These are phyloP conservation scores for Caradrina clavipalpis DNA, from an alignment of 2,888 invertebrate genomes.

Conservation along the genomic window DNA sequence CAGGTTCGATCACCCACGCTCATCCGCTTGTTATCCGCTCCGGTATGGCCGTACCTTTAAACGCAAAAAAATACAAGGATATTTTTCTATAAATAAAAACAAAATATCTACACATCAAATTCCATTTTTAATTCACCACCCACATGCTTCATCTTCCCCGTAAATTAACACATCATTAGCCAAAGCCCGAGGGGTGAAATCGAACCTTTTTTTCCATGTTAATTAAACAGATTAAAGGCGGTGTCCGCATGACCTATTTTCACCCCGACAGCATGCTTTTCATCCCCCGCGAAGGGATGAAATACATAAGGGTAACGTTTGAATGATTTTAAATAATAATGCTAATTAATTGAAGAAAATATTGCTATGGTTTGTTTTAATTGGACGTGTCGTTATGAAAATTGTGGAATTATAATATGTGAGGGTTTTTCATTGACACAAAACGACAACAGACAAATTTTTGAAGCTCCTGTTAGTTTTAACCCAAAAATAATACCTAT, in stretches of 20 bases:
- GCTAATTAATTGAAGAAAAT: slow-evolving; percentile 86
- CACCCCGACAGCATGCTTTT: slow-evolving; percentile 79
- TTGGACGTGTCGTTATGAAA: slow-evolving; percentile 70
- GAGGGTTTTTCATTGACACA: neutral
- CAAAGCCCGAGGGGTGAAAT: slow-evolving; percentile 77
- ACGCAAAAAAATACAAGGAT: neutral
- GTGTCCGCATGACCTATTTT: slow-evolving; percentile 87
- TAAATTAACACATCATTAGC: slow-evolving; percentile 87
- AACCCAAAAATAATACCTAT: no score
- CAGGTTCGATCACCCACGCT: no score
- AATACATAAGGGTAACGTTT: slow-evolving; percentile 68
- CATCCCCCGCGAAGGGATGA: slow-evolving; percentile 65
- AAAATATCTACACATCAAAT: slow-evolving; percentile 9
- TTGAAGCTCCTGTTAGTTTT: no score
- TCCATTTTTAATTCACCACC: slow-evolving; percentile 38
- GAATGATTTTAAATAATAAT: slow-evolving; percentile 86
- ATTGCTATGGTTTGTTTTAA: slow-evolving; percentile 76
- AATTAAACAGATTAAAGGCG: slow-evolving; percentile 88
- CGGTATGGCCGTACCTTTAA: no score
- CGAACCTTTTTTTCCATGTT: slow-evolving; percentile 86
- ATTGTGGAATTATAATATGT: neutral
- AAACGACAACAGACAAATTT: neutral
- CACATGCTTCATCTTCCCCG: slow-evolving; percentile 54
- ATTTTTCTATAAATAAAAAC: slow-evolving; percentile 1
- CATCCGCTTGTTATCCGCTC: no score